Evolutionary conservation across 2,888 invertebrate genomes (phyloP).

Genomic region (Uloborus plumipes): DNA sequence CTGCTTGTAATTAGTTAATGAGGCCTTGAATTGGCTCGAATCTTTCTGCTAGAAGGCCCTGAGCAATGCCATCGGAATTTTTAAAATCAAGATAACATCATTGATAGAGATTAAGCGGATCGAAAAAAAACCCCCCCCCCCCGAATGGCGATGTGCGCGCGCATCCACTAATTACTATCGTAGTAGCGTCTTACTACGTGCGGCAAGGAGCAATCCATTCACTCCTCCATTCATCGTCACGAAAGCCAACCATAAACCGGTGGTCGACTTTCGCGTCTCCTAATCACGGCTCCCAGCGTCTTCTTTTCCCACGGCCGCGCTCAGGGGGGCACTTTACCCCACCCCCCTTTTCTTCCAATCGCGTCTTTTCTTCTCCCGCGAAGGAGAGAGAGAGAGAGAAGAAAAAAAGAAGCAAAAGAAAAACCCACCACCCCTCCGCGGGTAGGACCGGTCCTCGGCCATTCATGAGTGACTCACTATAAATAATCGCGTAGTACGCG

Average conservation of each 20-base stretch:
- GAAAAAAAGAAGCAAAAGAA: neutral
- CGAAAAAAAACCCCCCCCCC: too few relatives aligned
- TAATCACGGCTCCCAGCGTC: constrained; percentile 40
- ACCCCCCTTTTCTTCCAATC: constrained; percentile 2
- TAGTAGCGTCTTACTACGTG: constrained; percentile 19
- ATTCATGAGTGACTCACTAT: constrained; percentile 66
- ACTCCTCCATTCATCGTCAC: constrained; percentile 17
- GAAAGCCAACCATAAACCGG: constrained; percentile 47
- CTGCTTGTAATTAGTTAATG: too few relatives aligned
- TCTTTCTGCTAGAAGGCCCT: too few relatives aligned
- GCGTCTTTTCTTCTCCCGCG: constrained; percentile 21
- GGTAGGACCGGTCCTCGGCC: constrained; percentile 63
- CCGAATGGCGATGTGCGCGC: neutral
- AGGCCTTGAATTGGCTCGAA: too few relatives aligned
- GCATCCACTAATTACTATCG: constrained; percentile 15
- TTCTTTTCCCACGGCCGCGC: constrained; percentile 17
- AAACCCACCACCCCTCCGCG: constrained; percentile 47
- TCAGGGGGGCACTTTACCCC: constrained; percentile 14
- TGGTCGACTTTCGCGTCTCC: constrained; percentile 56
- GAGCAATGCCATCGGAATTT: too few relatives aligned
- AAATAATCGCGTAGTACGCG: constrained; percentile 66
- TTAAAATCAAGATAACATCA: too few relatives aligned
- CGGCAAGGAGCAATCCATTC: constrained; percentile 37
- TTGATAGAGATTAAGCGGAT: too few relatives aligned
- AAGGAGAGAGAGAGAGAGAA: neutral